A percentile compares a stretch with the other conserved stretches of the same genome.
Conservation (phyloP, 2,888 invertebrate genomes). For the Agrilus mali region DNA sequence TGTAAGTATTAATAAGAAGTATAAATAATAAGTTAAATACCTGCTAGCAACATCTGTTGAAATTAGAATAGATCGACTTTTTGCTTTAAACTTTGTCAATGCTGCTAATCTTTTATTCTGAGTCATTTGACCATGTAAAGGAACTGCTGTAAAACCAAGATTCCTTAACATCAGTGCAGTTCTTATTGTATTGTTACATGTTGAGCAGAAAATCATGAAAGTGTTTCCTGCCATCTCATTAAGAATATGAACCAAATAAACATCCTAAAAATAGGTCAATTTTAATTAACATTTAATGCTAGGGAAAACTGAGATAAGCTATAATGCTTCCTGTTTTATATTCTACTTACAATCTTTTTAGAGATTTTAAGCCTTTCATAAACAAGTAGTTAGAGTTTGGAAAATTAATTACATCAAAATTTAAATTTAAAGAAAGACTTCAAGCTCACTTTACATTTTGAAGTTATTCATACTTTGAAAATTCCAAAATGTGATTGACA, state of each 20-base stretch:
- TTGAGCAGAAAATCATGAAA: slow-evolving; percentile 94
- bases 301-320: no score
- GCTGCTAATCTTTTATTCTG: slow-evolving; percentile 94
- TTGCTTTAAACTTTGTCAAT: slow-evolving; percentile 91
- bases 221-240: slow-evolving; percentile 93
- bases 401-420: no score
- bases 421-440: no score
- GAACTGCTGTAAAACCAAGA: slow-evolving; percentile 87
- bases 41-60: slow-evolving; percentile 98
- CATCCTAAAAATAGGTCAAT: slow-evolving; percentile 53
- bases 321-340: no score
- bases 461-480: no score
- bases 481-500: no score
- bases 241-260: slow-evolving; percentile 87
- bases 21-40: slow-evolving; percentile 37
- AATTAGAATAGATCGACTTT: slow-evolving; percentile 84
- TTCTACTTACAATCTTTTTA: no score
- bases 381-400: no score
- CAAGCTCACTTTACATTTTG: no score
- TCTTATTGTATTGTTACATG: slow-evolving; percentile 84
- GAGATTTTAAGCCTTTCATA: no score
- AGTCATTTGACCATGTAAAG: slow-evolving; percentile 98
- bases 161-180: slow-evolving; percentile 80
- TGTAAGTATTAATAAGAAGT: no score
- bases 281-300: not conserved